Base-by-base conservation (phyloP, 2,797 vertebrate genomes). In the Cuculus canorus region DNA sequence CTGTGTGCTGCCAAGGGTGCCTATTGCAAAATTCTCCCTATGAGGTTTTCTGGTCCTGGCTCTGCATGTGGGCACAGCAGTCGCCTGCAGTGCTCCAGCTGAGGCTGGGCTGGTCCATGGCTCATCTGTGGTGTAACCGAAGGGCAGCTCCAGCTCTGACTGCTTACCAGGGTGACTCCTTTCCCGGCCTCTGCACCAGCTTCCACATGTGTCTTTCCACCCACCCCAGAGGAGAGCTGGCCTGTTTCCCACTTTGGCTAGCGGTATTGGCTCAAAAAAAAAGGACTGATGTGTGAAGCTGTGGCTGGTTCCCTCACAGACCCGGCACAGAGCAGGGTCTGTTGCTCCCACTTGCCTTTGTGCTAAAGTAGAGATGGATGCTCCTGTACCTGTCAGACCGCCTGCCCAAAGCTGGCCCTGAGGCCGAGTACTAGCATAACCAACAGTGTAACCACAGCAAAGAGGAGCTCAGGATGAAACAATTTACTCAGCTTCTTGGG, bases 381-480 rank as follows among this genome's bases (percentile, higher is more conserved):
- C 50, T 91, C 52, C 82, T 76, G 50, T 0, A 21, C 43, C 37
- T 68, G 53, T 52, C 72, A 92, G 47, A 39, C 17, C 1, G 13
- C 84, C 50, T 45, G 71, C 52, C 54, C 2, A 0, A 56, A 88
- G 69, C 77, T 88, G 70, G 85, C 80, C 39, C 18, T 27, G 27
- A 59, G 35, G 57, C 66, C 79, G 54, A 48, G 24, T 48, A 82
- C 80, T 69, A 69, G 82, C 45, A 17, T 45, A 45, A 45, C 45
- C 57, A 78, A 79, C n/a, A 54, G n/a, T 17, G 54, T 92, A 82
- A 94, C 90, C 93, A 95, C 94, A 95, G 73, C 52, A 94, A 50
- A 93, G 88, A 54, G 22, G 41, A 78, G 30, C 54, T 94, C 85
- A 84, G 82, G 63, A 70, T 87, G 90, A 94, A 95, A 41, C 52